Evolutionary conservation across 2,797 vertebrate species (phyloP), one percentile per base, ranked within the genome.

Genomic region (Astyanax mexicanus): DNA sequence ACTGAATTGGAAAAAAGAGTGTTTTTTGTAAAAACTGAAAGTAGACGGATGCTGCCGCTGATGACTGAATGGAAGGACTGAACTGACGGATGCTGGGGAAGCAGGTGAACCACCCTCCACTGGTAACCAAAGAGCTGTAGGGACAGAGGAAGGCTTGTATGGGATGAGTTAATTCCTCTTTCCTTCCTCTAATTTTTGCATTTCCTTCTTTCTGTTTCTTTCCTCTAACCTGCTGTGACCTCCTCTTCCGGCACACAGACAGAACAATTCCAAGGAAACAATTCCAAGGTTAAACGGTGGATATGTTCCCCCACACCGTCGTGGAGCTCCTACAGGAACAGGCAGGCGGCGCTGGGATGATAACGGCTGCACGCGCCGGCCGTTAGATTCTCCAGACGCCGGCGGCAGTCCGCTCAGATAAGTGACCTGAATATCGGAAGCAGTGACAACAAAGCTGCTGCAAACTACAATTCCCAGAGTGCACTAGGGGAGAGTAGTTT

Each of bases 401-500:
- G 58, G 7, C 19, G 37, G 40, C 19, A 25, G 42, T n/a, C 64
- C 55, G 32, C 40, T 71, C 23, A 62, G 38, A 54, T 15, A 11
- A 70, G 27, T 70, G 47, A 81, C 75, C 73, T 67, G 44, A 68
- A 55, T 79, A 76, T 38, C 19, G 45, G 60, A 72, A 49, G 52
- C 68, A 25, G 45, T 4, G 9, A 40, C 17, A 29, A 32, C 47
- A 79, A 55, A 44, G 32, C 29, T 55, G 15, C 5, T 6, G 23
- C 23, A 45, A 68, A 83, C 76, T 79, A 72, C 82, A 77, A 67
- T 58, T 83, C 82, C 79, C 82, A 79, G 73, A 58, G 42, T 78
- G 61, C 70, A 81, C 65, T 45, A 17, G n/a, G 65, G 19, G 32
- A 19, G 0, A 1, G 10, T 49, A n/a, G n/a, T 32, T 2, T 5